Evolutionary conservation across 2,888 invertebrate species (phyloP).

Genomic region (Clostera curtula): DNA sequence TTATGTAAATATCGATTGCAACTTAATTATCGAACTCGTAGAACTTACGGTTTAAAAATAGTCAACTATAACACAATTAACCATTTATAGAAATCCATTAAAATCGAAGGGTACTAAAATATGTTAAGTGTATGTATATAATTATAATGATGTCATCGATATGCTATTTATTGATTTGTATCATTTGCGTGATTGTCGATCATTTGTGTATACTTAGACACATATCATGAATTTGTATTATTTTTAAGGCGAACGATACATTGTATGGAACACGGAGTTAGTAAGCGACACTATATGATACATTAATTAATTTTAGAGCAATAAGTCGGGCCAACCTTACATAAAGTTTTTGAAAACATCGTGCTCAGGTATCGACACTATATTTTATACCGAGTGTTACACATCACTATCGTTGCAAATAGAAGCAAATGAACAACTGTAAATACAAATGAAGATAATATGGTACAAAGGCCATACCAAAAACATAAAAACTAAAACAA

Average conservation of each 20-base stretch:
- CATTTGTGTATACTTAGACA: slow-evolving; percentile 70
- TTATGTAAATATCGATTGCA: slow-evolving; percentile 66
- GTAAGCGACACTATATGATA: slow-evolving; percentile 13
- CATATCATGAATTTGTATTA: slow-evolving; percentile 68
- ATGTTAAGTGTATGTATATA: slow-evolving; percentile 65
- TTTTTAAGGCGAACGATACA: slow-evolving; percentile 46
- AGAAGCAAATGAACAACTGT: no score
- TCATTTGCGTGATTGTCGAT: slow-evolving; percentile 63
- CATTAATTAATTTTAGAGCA: neutral
- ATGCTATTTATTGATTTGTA: slow-evolving; percentile 68
- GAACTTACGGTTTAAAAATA: slow-evolving; percentile 49
- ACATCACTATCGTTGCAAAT: no score
- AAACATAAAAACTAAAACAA: no score
- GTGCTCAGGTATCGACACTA: slow-evolving; percentile 1
- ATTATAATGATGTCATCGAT: slow-evolving; percentile 55
- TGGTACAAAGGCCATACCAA: no score
- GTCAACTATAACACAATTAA: slow-evolving; percentile 63
- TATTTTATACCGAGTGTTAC: no score
- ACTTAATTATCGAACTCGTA: slow-evolving; percentile 46
- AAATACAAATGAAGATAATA: no score
- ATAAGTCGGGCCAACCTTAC: neutral
- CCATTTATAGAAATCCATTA: slow-evolving; percentile 60
- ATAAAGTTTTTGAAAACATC: neutral
- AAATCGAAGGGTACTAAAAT: slow-evolving; percentile 71
- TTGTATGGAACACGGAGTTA: slow-evolving; percentile 26